Evolutionary conservation across 2,797 vertebrate genomes (phyloP), one percentile per base, ranked within the genome.

Genomic region (Poecile montanus): DNA sequence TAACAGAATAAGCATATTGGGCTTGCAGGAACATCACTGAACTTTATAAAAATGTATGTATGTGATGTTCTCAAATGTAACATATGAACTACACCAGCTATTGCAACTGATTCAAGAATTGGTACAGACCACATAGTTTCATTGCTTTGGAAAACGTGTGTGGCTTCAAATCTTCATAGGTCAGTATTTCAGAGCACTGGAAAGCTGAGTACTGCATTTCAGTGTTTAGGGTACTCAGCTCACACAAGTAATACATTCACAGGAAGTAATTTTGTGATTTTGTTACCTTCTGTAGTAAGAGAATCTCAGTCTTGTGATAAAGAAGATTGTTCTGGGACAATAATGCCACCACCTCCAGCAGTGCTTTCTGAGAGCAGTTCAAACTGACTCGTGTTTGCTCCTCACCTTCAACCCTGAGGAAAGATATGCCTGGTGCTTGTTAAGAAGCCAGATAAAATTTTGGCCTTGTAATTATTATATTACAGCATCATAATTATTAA

Each of bases 201-300:
- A 80, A 89, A 78, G 22, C n/a, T 45, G n/a, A 72, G 21, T 79
- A 30, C 20, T 40, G 53, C n/a, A 53, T 83, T 86, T 91, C 58
- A 50, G 20, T 62, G 44, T 88, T 77, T 6, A 54, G 25, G 22
- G 34, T 42, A 48, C 11, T 21, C 13, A 40, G 47, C 16, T 82
- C 72, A 57, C 12, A 17, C 9, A 77, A 53, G n/a, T 25, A 62
- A 73, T 21, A 42, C 7, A 16, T 40, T 50, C 32, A 47, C 19
- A 48, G 54, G 57, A 95, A 67, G 32, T 17, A 87, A 36, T 47
- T 50, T 0, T 0, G 1, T 73, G 12, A 56, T 77, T 75, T 57
- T 70, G 48, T 93, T 98, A 99, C 99, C 99, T 99, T 99, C 94
- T 99, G 98, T 82, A 99, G 54, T 75, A 98, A 97, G 32, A 98